These are phyloP conservation scores for Amphiprion percula DNA, from an alignment of 2,113 vertebrate genomes.

Conservation along the genomic window DNA sequence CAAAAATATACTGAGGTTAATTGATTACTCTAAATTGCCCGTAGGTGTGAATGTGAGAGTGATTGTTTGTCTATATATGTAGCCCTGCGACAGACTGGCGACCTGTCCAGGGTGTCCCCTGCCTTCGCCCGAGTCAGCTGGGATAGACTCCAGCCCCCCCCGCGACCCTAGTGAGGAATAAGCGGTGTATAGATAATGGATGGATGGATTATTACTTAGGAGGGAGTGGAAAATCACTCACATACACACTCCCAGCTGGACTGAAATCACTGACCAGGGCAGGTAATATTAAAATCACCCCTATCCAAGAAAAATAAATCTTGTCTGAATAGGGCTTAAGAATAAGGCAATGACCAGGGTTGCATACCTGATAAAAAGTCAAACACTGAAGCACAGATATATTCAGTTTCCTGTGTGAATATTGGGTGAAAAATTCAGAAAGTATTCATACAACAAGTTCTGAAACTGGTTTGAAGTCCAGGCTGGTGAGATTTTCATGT, in stretches of 20 bases:
- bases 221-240: slow-evolving; percentile 9
- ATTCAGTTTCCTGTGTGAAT: no score
- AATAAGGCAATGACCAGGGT: background rate
- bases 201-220: slow-evolving; percentile 18
- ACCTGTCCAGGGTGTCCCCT: no score
- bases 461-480: slow-evolving; percentile 6
- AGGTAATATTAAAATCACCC: background rate
- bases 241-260: background rate
- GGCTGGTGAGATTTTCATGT: background rate
- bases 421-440: no score
- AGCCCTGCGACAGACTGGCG: no score
- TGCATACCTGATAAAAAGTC: background rate
- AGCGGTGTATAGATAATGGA: no score
- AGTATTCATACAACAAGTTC: background rate
- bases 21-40: no score
- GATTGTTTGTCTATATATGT: no score
- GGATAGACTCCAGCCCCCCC: no score
- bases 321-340: background rate
- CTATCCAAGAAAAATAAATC: background rate
- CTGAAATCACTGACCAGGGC: slow-evolving; percentile 16
- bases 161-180: no score
- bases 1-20: no score
- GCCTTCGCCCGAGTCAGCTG: no score
- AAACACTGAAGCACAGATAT: background rate
- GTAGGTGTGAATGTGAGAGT: no score